These are phyloP conservation scores for Drosophila buzzatii DNA, from an alignment of 2,888 invertebrate genomes.

Conservation along the genomic window DNA sequence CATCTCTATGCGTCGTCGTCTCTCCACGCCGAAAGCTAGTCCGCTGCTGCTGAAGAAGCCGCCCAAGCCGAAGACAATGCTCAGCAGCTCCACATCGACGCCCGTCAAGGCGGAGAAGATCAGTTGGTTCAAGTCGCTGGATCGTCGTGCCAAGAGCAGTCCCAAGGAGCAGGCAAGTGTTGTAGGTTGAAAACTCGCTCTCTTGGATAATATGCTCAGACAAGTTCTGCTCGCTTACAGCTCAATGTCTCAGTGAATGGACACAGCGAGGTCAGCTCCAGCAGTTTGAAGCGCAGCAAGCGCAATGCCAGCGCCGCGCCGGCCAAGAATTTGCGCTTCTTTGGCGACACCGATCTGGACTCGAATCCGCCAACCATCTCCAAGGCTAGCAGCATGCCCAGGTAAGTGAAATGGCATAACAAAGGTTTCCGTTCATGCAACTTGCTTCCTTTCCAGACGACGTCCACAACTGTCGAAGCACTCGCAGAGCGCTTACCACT, in stretches of 20 bases:
- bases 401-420: slow-evolving; percentile 58
- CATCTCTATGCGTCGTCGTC: slow-evolving; percentile 90
- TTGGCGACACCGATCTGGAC: slow-evolving; percentile 93
- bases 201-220: neutral
- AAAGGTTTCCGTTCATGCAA: neutral
- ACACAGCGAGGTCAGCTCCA: slow-evolving; percentile 73
- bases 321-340: slow-evolving; percentile 91
- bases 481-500: slow-evolving; percentile 84
- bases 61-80: slow-evolving; percentile 74
- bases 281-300: slow-evolving; percentile 76
- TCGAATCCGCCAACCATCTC: slow-evolving; percentile 88
- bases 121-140: slow-evolving; percentile 93
- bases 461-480: slow-evolving; percentile 82
- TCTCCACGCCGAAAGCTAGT: slow-evolving; percentile 91
- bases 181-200: too few species aligned
- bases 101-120: slow-evolving; percentile 86
- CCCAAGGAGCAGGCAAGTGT: slow-evolving; percentile 83
- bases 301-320: slow-evolving; percentile 71
- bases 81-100: slow-evolving; percentile 70
- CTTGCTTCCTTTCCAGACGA: slow-evolving; percentile 53
- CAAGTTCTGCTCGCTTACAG: slow-evolving; percentile 41
- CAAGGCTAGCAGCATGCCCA: slow-evolving; percentile 82
- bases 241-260: slow-evolving; percentile 73
- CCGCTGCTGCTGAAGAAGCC: slow-evolving; percentile 87
- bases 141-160: slow-evolving; percentile 90